Evolutionary conservation across 2,888 invertebrate species (phyloP).

Genomic region (Caenorhabditis uteleia): DNA sequence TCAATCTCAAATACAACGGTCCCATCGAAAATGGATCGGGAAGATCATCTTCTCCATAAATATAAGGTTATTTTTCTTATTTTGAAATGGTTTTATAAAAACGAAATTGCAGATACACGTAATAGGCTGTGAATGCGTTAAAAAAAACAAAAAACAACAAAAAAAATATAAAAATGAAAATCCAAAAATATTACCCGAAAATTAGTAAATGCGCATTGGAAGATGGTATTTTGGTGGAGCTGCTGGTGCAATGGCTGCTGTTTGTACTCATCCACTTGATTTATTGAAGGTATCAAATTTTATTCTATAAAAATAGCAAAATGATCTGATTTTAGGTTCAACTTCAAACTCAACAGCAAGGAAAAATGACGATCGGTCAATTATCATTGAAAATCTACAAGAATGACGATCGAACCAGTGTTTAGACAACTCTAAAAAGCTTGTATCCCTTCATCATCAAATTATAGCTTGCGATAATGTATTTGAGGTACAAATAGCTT

Average conservation of each 20-base stretch:
- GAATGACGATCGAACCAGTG: slow-evolving; percentile 64
- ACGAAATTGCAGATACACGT: too few species aligned
- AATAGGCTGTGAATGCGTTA: too few species aligned
- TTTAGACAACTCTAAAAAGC: slow-evolving; percentile 61
- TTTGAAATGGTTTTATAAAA: too few species aligned
- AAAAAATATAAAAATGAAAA: too few species aligned
- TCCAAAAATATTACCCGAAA: too few species aligned
- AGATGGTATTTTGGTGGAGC: slow-evolving; percentile 97
- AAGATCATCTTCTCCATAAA: too few species aligned
- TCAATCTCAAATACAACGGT: too few species aligned
- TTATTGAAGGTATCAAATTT: slow-evolving; percentile 78
- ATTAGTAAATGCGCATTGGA: too few species aligned
- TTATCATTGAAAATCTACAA: slow-evolving; percentile 81
- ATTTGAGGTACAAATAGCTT: slow-evolving; percentile 78
- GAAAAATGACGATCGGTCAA: slow-evolving; percentile 78
- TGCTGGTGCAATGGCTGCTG: slow-evolving; percentile 91
- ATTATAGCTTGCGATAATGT: slow-evolving; percentile 94
- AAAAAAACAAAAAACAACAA: too few species aligned
- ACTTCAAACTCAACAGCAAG: slow-evolving; percentile 90
- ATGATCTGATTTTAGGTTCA: slow-evolving; percentile 78
- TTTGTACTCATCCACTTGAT: slow-evolving; percentile 95
- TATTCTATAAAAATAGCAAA: too few species aligned
- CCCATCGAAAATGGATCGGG: too few species aligned
- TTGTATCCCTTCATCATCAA: slow-evolving; percentile 78
- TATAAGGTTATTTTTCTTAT: too few species aligned